A percentile compares a stretch with the other conserved stretches of the same genome.
Evolutionary conservation across 2,797 vertebrate genomes (phyloP).

Genomic region (Philypnodon macrostomus): DNA sequence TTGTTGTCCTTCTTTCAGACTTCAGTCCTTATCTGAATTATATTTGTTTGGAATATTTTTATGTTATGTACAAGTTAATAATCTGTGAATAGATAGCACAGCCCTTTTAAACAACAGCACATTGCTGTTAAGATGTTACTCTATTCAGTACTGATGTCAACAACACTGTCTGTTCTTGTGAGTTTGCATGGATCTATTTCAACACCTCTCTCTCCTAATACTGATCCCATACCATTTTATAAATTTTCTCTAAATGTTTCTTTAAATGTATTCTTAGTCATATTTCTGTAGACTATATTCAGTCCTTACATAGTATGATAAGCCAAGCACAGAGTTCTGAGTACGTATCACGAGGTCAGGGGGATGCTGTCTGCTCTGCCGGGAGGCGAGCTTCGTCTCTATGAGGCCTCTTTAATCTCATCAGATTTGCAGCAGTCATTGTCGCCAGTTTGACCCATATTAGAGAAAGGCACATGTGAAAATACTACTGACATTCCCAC

Average conservation of each 20-base stretch:
- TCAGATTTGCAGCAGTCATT: conserved; percentile 61
- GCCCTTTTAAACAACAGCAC: neutral
- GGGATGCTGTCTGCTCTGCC: conserved; percentile 22
- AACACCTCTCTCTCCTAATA: too few relatives aligned
- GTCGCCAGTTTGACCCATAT: conserved; percentile 68
- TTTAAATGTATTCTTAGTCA: too few relatives aligned
- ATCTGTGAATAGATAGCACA: neutral
- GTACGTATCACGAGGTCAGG: conserved; percentile 13
- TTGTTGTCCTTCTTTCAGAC: neutral
- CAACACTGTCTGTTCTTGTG: too few relatives aligned
- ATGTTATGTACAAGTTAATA: neutral
- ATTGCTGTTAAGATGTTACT: conserved; percentile 12
- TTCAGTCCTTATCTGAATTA: neutral
- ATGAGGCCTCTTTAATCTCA: conserved; percentile 62
- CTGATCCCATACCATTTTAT: too few relatives aligned
- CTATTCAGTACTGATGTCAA: too few relatives aligned
- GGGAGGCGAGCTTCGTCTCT: conserved; percentile 20
- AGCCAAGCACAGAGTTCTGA: conserved; percentile 48
- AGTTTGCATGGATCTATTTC: too few relatives aligned
- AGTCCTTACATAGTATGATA: neutral
- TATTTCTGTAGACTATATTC: too few relatives aligned
- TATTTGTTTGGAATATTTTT: neutral
- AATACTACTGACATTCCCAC: conserved; percentile 45
- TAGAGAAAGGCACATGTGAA: conserved; percentile 45
- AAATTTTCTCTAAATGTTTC: too few relatives aligned